phyloP scores from a whole-genome alignment of 2,797 vertebrate genomes.

The Betta splendens region DNA sequence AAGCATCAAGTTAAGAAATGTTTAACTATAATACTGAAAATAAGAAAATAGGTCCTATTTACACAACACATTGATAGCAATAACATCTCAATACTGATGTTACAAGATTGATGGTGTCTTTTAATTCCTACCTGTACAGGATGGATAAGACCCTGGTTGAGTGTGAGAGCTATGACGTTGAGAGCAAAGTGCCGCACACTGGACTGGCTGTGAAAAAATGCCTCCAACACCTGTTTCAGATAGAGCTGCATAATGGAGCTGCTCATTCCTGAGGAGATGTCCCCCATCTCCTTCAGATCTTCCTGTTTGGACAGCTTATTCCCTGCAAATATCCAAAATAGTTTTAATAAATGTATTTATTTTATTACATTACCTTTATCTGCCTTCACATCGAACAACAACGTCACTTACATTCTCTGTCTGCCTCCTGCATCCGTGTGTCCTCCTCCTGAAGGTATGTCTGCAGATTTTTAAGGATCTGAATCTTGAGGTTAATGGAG shows the following conservation, averaged over 20 bases:
- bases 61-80: background rate
- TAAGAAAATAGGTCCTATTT: background rate
- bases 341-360: background rate
- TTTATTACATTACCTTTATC: too few relatives aligned
- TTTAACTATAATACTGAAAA: background rate
- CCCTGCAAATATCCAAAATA: constrained; percentile 78
- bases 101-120: background rate
- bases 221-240: constrained; percentile 97
- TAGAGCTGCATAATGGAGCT: constrained; percentile 99
- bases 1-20: background rate
- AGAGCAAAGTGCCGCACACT: constrained; percentile 95
- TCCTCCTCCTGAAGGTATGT: constrained; percentile 98
- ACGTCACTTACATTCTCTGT: constrained; percentile 90
- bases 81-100: background rate
- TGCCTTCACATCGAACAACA: constrained; percentile 11
- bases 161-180: constrained; percentile 94
- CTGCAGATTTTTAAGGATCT: constrained; percentile 98
- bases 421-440: constrained; percentile 96
- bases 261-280: constrained; percentile 98
- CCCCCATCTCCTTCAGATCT: constrained; percentile 99
- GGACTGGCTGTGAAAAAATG: constrained; percentile 94
- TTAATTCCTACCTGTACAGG: constrained; percentile 79
- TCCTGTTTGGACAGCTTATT: constrained; percentile 97
- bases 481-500: constrained; percentile 97
- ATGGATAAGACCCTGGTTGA: constrained; percentile 98